These are phyloP conservation scores for Agrochola circellaris DNA, from an alignment of 2,888 invertebrate genomes.

Conservation along the genomic window DNA sequence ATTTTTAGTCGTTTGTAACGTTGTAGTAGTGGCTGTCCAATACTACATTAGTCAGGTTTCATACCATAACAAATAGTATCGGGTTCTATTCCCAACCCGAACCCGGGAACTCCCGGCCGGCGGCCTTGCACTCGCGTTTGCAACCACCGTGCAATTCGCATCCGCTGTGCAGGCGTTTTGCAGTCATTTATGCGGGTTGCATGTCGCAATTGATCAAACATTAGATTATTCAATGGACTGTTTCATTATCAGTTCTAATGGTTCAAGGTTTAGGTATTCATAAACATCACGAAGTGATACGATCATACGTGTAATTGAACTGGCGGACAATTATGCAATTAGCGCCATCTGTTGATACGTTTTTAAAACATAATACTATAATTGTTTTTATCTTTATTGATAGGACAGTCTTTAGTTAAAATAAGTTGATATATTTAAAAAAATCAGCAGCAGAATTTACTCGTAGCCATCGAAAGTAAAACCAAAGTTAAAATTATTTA, in stretches of 20 bases:
- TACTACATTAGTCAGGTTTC: not conserved
- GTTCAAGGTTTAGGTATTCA: constrained; percentile 40
- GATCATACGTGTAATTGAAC: constrained; percentile 7
- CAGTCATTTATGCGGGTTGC: not conserved
- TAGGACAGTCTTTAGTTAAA: not conserved
- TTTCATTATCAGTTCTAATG: constrained; percentile 43
- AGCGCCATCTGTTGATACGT: constrained; percentile 56
- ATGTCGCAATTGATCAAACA: constrained; percentile 25
- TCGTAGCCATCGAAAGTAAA: too few relatives aligned
- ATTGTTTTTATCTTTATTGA: not conserved
- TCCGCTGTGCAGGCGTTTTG: not conserved
- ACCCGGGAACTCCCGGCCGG: constrained; percentile 31
- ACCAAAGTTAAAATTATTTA: too few relatives aligned
- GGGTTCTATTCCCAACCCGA: not conserved
- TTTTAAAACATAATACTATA: constrained; percentile 8
- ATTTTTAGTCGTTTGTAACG: not conserved
- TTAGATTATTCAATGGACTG: constrained; percentile 19
- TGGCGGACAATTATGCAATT: constrained; percentile 5
- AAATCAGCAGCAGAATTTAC: too few relatives aligned
- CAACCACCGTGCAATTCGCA: constrained; percentile 16
- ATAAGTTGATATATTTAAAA: not conserved
- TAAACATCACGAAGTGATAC: constrained; percentile 16
- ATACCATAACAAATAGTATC: not conserved
- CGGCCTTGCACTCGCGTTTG: not conserved
- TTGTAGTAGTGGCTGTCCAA: not conserved